Evolutionary conservation across 2,113 vertebrate species (phyloP).

Genomic region (Brienomyrus brachyistius): DNA sequence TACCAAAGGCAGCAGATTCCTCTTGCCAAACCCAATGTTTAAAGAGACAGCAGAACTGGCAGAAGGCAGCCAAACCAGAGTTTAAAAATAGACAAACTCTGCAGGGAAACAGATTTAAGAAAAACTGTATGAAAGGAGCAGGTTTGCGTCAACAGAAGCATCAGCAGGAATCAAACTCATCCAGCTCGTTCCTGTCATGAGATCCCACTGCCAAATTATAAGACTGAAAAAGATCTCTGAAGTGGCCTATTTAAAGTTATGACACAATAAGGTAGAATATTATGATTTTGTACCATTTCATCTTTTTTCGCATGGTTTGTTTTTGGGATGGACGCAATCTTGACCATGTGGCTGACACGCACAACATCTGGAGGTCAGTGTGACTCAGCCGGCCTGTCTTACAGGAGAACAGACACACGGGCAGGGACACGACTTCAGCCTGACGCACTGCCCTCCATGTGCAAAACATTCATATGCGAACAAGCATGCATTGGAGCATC

Average conservation of each 20-base stretch:
- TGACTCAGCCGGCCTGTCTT: neutral
- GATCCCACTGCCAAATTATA: neutral
- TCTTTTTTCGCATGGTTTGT: neutral
- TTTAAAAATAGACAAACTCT: neutral
- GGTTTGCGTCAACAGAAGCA: neutral
- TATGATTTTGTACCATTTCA: neutral
- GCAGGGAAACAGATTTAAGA: neutral
- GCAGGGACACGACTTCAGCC: neutral
- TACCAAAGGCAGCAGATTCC: neutral
- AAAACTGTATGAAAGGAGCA: neutral
- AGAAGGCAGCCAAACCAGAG: neutral
- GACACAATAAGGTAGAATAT: neutral
- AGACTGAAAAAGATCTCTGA: neutral
- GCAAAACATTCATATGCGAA: neutral
- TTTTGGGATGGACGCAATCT: too few species aligned
- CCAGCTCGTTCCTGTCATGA: neutral
- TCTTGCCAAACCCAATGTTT: neutral
- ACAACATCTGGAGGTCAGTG: neutral
- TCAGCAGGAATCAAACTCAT: neutral
- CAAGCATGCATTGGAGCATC: neutral
- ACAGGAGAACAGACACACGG: slow-evolving; percentile 4
- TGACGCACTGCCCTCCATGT: neutral
- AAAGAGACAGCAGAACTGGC: neutral
- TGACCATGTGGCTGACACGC: neutral
- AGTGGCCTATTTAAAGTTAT: neutral